Conservation (phyloP, 2,888 invertebrate species). For the Halictus ligatus region DNA sequence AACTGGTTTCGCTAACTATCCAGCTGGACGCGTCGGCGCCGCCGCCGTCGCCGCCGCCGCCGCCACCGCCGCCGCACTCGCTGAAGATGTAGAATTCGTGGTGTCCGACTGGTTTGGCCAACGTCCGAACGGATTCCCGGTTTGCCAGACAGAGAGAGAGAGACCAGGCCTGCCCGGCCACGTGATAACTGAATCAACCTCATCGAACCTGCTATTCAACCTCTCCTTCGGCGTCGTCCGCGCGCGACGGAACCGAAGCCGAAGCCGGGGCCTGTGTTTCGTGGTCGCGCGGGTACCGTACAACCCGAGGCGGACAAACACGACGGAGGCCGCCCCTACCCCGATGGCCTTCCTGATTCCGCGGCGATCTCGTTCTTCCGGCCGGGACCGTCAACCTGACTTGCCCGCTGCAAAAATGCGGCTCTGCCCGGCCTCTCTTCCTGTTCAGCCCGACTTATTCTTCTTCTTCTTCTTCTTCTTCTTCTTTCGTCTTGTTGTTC, state of each 20-base stretch:
- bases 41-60: conserved; percentile 2
- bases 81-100: conserved; percentile 69
- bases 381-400: conserved; percentile 44
- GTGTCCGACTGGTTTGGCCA: conserved; percentile 71
- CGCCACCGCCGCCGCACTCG: not conserved
- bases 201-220: conserved; percentile 67
- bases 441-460: conserved; percentile 34
- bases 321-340: conserved; percentile 7
- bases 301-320: conserved; percentile 21
- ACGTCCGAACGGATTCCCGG: conserved; percentile 55
- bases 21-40: conserved; percentile 59
- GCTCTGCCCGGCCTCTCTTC: conserved; percentile 33
- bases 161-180: conserved; percentile 30
- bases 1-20: conserved; percentile 70
- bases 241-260: conserved; percentile 13
- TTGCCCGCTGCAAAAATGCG: conserved; percentile 58
- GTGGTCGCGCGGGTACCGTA: conserved; percentile 4
- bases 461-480: conserved; percentile 20
- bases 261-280: not conserved
- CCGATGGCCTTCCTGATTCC: conserved; percentile 56
- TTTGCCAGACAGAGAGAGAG: not conserved
- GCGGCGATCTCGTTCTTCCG: conserved; percentile 59
- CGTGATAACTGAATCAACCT: conserved; percentile 69
- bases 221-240: conserved; percentile 37
- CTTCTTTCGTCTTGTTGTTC: conserved; percentile 19